These are phyloP conservation scores for Dendrophyllia cribrosa DNA, from an alignment of 64 coral and sea anemone species.

Conservation along the genomic window DNA sequence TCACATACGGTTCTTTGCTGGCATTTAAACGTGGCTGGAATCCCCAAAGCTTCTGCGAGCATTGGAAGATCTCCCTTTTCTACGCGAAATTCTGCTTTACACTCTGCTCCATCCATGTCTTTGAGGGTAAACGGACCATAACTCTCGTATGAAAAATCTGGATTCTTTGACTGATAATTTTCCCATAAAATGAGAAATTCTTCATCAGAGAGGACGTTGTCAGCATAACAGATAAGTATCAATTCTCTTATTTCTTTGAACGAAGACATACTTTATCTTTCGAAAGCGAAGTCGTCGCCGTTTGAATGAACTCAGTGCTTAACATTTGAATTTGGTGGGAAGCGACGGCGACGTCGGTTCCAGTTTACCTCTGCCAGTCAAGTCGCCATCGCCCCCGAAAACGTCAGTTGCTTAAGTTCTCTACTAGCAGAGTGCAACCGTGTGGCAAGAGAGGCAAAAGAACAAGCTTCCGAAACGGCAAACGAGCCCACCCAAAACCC, in stretches of 20 bases:
- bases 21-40: conserved; percentile 1
- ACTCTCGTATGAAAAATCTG: conserved; percentile 14
- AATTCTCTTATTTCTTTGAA: conserved; percentile 32
- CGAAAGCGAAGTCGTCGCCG: not conserved
- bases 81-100: not conserved
- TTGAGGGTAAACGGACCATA: not conserved
- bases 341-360: conserved; percentile 20
- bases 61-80: not conserved
- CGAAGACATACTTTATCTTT: conserved; percentile 18
- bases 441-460: too few relatives aligned
- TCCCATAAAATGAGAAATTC: conserved; percentile 32
- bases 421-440: not conserved
- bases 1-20: not conserved
- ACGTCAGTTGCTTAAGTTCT: conserved; percentile 42
- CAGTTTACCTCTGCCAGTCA: not conserved
- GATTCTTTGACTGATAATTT: conserved; percentile 29
- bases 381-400: conserved; percentile 1
- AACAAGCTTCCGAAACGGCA: too few relatives aligned
- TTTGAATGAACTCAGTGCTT: not conserved
- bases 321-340: conserved; percentile 49
- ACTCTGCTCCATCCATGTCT: not conserved
- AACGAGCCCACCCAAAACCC: too few relatives aligned
- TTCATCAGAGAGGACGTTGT: conserved; percentile 9
- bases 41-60: not conserved
- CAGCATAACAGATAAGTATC: conserved; percentile 18